These are phyloP conservation scores for Epinephelus fuscoguttatus DNA, from an alignment of 2,113 vertebrate genomes.

Conservation along the genomic window DNA sequence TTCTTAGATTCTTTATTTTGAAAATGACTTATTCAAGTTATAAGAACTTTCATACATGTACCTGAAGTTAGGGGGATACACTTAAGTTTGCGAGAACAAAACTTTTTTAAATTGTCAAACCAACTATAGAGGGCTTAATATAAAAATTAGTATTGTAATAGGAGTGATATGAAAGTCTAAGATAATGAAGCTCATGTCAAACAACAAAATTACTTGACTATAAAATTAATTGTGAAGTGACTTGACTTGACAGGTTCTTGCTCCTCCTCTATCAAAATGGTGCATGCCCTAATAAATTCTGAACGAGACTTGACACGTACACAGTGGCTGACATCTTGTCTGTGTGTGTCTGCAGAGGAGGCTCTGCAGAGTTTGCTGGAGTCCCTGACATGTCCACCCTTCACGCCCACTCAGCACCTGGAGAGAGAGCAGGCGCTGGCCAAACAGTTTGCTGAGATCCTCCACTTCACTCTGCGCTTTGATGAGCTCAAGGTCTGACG, in stretches of 20 bases:
- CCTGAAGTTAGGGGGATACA: too few species aligned
- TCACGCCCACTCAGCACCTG: conserved; percentile 96
- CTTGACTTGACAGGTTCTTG: background rate
- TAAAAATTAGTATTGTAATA: too few species aligned
- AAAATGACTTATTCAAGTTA: too few species aligned
- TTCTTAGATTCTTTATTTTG: too few species aligned
- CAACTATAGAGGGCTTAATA: too few species aligned
- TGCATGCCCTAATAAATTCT: background rate
- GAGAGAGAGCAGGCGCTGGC: conserved; percentile 97
- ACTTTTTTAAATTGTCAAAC: too few species aligned
- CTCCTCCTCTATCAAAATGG: background rate
- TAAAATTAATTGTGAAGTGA: background rate
- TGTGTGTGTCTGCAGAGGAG: conserved; percentile 85
- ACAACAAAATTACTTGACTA: background rate
- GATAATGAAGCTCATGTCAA: background rate
- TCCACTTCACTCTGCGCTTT: conserved; percentile 98
- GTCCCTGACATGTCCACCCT: conserved; percentile 93
- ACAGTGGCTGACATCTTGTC: background rate
- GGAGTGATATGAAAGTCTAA: too few species aligned
- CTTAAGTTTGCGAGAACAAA: too few species aligned
- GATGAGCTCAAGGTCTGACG: conserved; percentile 95
- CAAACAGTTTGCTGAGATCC: conserved; percentile 98
- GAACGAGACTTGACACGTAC: too few species aligned
- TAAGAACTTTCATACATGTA: too few species aligned
- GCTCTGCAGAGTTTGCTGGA: conserved; percentile 94